Conservation (phyloP, 2,113 vertebrate genomes). For the Rhodinocichla rosea region DNA sequence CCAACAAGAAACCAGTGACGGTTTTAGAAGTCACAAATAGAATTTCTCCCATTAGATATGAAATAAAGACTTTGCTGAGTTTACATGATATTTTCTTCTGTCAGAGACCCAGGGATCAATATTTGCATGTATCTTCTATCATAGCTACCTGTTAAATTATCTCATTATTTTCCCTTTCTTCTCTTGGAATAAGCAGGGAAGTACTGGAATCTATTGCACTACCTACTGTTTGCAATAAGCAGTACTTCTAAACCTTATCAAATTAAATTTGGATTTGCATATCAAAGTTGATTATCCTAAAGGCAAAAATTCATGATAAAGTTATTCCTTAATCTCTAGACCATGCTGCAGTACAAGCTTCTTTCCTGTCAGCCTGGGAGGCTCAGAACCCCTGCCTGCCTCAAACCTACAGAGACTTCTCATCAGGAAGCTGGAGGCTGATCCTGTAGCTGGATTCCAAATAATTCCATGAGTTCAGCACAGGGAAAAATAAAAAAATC, state of each 20-base stretch:
- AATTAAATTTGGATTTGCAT: not conserved
- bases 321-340: not conserved
- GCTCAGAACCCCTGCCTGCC: not conserved
- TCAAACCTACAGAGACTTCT: not conserved
- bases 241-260: not conserved
- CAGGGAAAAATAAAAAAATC: not conserved
- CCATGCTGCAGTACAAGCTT: not conserved
- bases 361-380: not conserved
- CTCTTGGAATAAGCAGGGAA: not conserved
- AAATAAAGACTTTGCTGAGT: not conserved
- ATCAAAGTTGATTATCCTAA: not conserved
- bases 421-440: not conserved
- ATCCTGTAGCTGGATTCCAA: not conserved
- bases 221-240: not conserved
- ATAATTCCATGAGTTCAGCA: not conserved
- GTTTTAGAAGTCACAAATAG: not conserved
- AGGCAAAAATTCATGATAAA: not conserved
- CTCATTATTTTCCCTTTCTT: not conserved
- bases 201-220: not conserved
- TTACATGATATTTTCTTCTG: not conserved
- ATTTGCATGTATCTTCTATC: not conserved
- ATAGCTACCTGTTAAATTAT: not conserved
- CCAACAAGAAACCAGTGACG: not conserved
- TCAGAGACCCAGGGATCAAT: not conserved
- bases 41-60: not conserved